Percentiles rank a stretch among this genome's conserved stretches.
Conservation (phyloP, 2,888 invertebrate genomes). For the Brenthis daphne region DNA sequence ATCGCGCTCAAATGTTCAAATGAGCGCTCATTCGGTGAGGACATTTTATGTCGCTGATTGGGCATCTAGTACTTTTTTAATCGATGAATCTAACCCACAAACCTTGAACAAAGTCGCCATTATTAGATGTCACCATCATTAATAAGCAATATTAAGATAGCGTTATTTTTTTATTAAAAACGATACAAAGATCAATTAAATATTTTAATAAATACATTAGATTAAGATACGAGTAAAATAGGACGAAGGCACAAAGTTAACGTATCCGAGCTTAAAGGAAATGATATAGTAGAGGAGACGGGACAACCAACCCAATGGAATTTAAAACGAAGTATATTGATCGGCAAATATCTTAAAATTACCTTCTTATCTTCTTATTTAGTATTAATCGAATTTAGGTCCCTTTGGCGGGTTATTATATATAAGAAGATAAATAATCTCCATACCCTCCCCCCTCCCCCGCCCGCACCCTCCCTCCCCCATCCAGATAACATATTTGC, state of each 20-base stretch:
- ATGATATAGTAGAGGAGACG: constrained; percentile 15
- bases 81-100: not conserved
- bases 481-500: too few species aligned
- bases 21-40: too few species aligned
- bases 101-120: not conserved
- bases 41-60: too few species aligned
- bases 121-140: not conserved
- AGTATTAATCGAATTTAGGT: too few species aligned
- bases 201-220: constrained; percentile 23
- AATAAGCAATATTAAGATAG: not conserved
- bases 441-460: too few species aligned
- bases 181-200: constrained; percentile 8
- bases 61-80: not conserved
- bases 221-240: constrained; percentile 27
- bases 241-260: constrained; percentile 39
- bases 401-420: too few species aligned
- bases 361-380: too few species aligned
- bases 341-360: too few species aligned
- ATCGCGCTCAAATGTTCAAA: too few species aligned
- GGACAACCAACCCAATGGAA: constrained; percentile 7
- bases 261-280: constrained; percentile 33
- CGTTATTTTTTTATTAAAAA: not conserved
- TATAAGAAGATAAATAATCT: too few species aligned
- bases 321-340: too few species aligned
- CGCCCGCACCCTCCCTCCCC: too few species aligned